phyloP scores from a whole-genome alignment of 2,888 invertebrate species.

The Cosmopolites sordidus region DNA sequence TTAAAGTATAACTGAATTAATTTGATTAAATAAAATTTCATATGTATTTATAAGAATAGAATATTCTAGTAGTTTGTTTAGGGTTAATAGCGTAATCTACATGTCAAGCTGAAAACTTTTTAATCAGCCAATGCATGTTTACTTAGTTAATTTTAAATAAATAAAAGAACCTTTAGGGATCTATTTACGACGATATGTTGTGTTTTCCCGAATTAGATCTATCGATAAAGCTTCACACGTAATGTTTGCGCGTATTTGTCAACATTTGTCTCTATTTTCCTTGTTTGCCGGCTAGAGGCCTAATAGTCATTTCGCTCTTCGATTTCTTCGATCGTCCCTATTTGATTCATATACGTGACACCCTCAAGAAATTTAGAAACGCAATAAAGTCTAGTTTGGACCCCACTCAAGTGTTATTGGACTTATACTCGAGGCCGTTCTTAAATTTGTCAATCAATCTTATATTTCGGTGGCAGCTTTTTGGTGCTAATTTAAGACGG shows the following conservation, averaged over 20 bases:
- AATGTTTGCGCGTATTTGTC: not conserved
- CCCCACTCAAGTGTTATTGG: not conserved
- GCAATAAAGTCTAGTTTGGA: slow-evolving; percentile 15
- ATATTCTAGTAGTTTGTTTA: no score
- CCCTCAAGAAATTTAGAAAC: slow-evolving; percentile 13
- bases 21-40: no score
- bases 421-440: not conserved
- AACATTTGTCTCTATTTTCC: not conserved
- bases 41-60: no score
- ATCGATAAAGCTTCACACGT: not conserved
- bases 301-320: not conserved
- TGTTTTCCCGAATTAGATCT: no score
- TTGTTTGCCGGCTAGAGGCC: not conserved
- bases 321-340: slow-evolving; percentile 5
- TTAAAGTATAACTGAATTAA: no score
- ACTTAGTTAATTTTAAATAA: no score
- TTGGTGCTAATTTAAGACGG: not conserved
- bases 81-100: no score
- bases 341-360: slow-evolving; percentile 18
- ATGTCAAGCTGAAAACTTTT: no score
- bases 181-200: no score
- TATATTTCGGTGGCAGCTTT: not conserved
- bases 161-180: no score
- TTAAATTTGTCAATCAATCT: not conserved
- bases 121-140: no score